Evolutionary conservation across 1,140 invertebrate species (phyloP).

Genomic region (Sinonovacula constricta): DNA sequence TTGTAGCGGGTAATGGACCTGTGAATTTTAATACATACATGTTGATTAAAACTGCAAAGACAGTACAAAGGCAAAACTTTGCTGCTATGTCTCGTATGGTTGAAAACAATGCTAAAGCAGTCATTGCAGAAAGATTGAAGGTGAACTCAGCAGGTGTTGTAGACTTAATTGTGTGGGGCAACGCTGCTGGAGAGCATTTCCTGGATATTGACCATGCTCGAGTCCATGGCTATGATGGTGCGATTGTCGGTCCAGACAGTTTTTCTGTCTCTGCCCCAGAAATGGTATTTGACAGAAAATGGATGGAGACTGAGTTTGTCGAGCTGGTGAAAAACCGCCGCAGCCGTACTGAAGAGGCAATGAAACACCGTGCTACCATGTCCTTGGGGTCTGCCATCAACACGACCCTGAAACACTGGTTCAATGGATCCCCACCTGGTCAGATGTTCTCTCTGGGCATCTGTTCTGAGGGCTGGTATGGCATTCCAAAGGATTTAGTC

Average conservation of each 20-base stretch:
- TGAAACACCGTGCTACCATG: slow-evolving; percentile 59
- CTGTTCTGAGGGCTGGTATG: slow-evolving; percentile 76
- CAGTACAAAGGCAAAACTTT: slow-evolving; percentile 72
- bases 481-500: slow-evolving; percentile 72
- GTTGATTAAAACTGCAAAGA: slow-evolving; percentile 70
- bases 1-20: slow-evolving; percentile 72
- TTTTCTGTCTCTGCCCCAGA: slow-evolving; percentile 71
- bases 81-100: slow-evolving; percentile 68
- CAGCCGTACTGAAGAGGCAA: slow-evolving; percentile 44
- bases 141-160: slow-evolving; percentile 74
- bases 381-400: slow-evolving; percentile 65
- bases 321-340: slow-evolving; percentile 60
- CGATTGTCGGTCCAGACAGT: slow-evolving; percentile 75
- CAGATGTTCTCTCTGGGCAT: slow-evolving; percentile 74
- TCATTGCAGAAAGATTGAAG: slow-evolving; percentile 70
- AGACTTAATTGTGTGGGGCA: slow-evolving; percentile 77
- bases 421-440: slow-evolving; percentile 66
- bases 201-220: slow-evolving; percentile 67
- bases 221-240: slow-evolving; percentile 75
- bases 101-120: slow-evolving; percentile 75
- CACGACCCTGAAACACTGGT: slow-evolving; percentile 71
- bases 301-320: slow-evolving; percentile 73
- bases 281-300: slow-evolving; percentile 74
- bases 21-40: slow-evolving; percentile 74
- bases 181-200: slow-evolving; percentile 67